Base-by-base conservation (phyloP, 2,888 invertebrate genomes). In the Agrotis ipsilon region DNA sequence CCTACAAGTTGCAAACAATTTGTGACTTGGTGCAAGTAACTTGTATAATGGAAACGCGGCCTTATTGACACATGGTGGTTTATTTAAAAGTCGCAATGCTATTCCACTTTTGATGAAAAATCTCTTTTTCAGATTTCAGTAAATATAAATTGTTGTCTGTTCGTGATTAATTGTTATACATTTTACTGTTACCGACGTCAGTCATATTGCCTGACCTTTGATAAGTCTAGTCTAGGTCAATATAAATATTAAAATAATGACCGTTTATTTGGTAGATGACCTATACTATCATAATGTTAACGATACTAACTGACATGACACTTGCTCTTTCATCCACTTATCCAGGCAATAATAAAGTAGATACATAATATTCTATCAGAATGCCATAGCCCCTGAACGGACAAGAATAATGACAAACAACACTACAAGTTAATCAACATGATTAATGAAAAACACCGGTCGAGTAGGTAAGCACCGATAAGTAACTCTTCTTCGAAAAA, bases 21-120 rank as follows among this genome's bases (percentile, higher is more conserved):
- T 7, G 32, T 7, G 7, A 32, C 32, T 32, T 32, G 5, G 6
- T 6, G 7, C 6, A 32, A 32, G 1, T 32, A 7, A 6, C 32
- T 24, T 32, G 32, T 7, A 32, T 11, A 39, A 39, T 39, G 39
- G 9, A 32, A 39, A 39, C 39, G 39, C 39, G 39, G 32, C 32
- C 7, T 7, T 85, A 88, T 87, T 87, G 86, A 87, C 85, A 85
- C 80, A 74, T 72, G 76, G 78, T 78, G 78, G 71, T 76, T 5
- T 32, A 81, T 83, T 88, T 88, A 86, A 88, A 86, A 82, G 67
- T 32, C 64, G 60, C 51, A 46, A 54, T 62, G 55, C 46, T 24
- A 54, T 62, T 58, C 46, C 45, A 21, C 16, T 55, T 55, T 59
- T 67, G 43, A 48, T 55, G 13, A 39, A 65, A 48, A 54, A 61